Base-by-base conservation (phyloP, 2,113 vertebrate genomes). In the Cyprinodon tularosa region DNA sequence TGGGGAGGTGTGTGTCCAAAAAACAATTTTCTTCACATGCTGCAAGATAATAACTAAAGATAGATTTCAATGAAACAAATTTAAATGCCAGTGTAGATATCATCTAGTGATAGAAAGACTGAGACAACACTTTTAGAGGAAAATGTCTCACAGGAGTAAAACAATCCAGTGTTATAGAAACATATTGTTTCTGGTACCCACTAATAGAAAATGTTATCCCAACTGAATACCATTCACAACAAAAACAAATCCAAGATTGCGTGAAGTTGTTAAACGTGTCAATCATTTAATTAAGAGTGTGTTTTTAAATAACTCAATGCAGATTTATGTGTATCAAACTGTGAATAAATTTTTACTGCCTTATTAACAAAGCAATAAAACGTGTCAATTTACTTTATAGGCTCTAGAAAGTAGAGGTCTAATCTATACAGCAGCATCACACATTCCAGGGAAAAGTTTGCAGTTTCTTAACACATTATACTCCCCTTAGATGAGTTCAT, bases 141-240 rank as follows among this genome's bases (percentile, higher is more conserved):
- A 84, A 86, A 76, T 74, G 68, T 87, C 77, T 80, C 83, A 76
- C 59, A 74, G 78, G 71, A 48, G 57, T 22, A 70, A 83, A 88
- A 77, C 74, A 80, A 80, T 59, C 77, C 70, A 62, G 15, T 12
- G 50, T 74, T 78, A 88, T 62, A 66, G 70, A 57, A 80, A 78
- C 63, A 66, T 64, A 80, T 17, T 66, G 71, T 71, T 65, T 50
- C 74, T 68, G 44, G n/a, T 84, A 77, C 67, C 75, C 66, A 71
- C 17, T 57, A 20, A n/a, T 57, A 57, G n/a, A n/a, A n/a, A 57
- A 10, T 15, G 6, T 57, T 9, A 20, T 53, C 50, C 50, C 73
- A 7, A 66, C 72, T 80, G 68, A 83, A 84, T 60, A 80, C 71
- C 48, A 71, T 63, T 87, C 75, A 74, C 12, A 81, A n/a, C 42